These are phyloP conservation scores for silkworm (Bombyx mori) DNA, from an alignment of 1,140 invertebrate species.

Conservation along the genomic window DNA sequence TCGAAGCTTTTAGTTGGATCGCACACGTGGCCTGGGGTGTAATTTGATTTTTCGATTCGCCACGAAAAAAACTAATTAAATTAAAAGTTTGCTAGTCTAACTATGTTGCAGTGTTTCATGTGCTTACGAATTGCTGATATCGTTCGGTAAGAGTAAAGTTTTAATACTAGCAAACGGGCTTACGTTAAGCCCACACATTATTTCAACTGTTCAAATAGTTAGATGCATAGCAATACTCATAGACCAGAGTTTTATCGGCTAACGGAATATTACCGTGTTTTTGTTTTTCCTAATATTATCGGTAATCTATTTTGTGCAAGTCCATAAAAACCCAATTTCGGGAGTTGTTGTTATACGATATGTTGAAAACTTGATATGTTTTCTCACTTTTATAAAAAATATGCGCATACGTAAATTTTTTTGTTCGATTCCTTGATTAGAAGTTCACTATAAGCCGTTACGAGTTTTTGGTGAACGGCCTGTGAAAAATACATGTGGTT, in stretches of 20 bases:
- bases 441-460: no score
- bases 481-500: no score
- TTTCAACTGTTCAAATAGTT: constrained; percentile 38
- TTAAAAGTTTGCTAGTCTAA: no score
- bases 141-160: constrained; percentile 20
- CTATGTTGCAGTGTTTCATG: constrained; percentile 3
- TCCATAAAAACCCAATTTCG: constrained; percentile 33
- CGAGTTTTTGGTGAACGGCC: no score
- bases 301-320: constrained; percentile 27
- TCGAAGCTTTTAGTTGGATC: no score
- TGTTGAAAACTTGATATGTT: no score
- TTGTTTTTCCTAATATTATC: constrained; percentile 31
- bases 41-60: no score
- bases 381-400: no score
- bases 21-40: no score
- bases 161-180: constrained; percentile 25
- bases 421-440: no score
- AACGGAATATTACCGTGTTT: constrained; percentile 46
- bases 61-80: no score
- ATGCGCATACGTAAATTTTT: no score
- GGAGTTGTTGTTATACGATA: constrained; percentile 13
- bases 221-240: constrained; percentile 34
- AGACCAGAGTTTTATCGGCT: constrained; percentile 33
- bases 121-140: constrained; percentile 22
- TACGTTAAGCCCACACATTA: constrained; percentile 32